phyloP scores from a whole-genome alignment of 2,888 invertebrate species.

The Suillia variegata region DNA sequence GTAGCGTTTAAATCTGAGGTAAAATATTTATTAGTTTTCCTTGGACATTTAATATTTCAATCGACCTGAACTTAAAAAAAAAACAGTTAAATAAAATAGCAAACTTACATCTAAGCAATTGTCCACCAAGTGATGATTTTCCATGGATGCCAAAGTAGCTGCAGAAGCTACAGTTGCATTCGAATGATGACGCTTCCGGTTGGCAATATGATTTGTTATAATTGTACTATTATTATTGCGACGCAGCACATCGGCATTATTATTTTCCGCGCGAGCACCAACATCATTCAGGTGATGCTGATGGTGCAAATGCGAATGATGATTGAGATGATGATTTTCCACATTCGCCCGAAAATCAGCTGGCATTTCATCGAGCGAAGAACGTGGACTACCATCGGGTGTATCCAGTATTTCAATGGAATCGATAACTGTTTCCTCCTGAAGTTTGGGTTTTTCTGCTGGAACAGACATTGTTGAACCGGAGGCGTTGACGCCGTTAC shows the following conservation, averaged over 20 bases:
- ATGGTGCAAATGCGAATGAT: too few relatives aligned
- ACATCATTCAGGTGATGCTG: neutral
- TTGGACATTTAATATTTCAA: too few relatives aligned
- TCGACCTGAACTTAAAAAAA: too few relatives aligned
- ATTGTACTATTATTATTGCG: conserved; percentile 31
- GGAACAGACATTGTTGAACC: conserved; percentile 6
- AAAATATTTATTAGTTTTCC: too few relatives aligned
- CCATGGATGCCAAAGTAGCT: conserved; percentile 8
- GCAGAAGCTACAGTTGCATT: conserved; percentile 4
- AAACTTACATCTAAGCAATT: conserved; percentile 3
- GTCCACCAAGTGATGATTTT: neutral
- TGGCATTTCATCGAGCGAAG: conserved; percentile 30
- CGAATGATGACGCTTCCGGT: conserved; percentile 34
- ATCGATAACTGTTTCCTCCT: conserved; percentile 40
- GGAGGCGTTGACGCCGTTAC: neutral
- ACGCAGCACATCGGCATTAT: conserved; percentile 18
- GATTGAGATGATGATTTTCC: conserved; percentile 8
- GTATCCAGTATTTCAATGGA: conserved; percentile 58
- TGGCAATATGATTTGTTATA: conserved; percentile 15
- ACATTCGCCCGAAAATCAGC: neutral
- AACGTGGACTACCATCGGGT: conserved; percentile 53
- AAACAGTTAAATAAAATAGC: neutral
- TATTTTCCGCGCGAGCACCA: conserved; percentile 19
- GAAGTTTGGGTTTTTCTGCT: neutral
- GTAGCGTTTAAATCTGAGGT: too few relatives aligned